Evolutionary conservation across 2,113 vertebrate genomes (phyloP).

Genomic region (Hippocampus mohnikei): DNA sequence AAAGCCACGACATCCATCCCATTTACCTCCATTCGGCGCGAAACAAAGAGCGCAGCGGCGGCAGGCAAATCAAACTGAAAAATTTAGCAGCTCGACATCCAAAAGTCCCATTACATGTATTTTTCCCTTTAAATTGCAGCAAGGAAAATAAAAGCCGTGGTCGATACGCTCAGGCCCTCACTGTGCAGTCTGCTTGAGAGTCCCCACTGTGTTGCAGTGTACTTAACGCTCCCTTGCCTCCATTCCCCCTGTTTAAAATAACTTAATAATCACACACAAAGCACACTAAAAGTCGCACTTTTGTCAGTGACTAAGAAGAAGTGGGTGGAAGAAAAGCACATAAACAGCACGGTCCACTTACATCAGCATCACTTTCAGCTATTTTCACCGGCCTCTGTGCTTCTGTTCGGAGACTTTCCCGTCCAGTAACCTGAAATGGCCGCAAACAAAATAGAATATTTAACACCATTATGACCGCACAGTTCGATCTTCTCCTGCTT

Average conservation of each 20-base stretch:
- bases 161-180: conserved; percentile 61
- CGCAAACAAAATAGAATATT: conserved; percentile 36
- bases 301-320: conserved; percentile 21
- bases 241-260: conserved; percentile 61
- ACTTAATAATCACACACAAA: conserved; percentile 41
- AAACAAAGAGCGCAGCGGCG: conserved; percentile 60
- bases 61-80: conserved; percentile 76
- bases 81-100: conserved; percentile 74
- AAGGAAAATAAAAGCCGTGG: conserved; percentile 69
- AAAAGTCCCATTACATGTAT: conserved; percentile 76
- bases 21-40: conserved; percentile 73
- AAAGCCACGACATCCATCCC: conserved; percentile 72
- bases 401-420: conserved; percentile 83
- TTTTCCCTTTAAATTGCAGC: conserved; percentile 76
- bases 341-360: conserved; percentile 73
- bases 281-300: conserved; percentile 40
- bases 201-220: conserved; percentile 62
- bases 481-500: background rate
- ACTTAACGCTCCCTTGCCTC: conserved; percentile 53
- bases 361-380: conserved; percentile 92
- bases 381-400: conserved; percentile 87
- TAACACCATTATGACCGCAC: conserved; percentile 1
- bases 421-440: conserved; percentile 83
- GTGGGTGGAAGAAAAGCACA: background rate
- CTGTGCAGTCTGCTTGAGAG: conserved; percentile 49